phyloP scores from a whole-genome alignment of 1,140 invertebrate genomes.

The Mesaphorura yosii region DNA sequence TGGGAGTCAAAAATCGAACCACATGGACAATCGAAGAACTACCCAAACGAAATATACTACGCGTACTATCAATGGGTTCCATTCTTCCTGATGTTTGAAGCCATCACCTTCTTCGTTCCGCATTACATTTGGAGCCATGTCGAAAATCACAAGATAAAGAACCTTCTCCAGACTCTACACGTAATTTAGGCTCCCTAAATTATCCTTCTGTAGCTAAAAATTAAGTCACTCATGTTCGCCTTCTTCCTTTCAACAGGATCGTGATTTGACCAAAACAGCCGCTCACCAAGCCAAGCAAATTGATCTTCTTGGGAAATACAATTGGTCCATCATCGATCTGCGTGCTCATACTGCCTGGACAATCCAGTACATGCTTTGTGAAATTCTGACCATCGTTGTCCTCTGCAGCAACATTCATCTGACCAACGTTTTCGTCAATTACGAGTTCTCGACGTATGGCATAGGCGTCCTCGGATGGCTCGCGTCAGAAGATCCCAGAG shows the following conservation, averaged over 20 bases:
- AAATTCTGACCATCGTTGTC: constrained; percentile 43
- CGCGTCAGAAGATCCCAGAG: constrained; percentile 18
- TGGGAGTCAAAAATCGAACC: no score
- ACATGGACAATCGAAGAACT: neutral
- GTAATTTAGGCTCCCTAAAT: neutral
- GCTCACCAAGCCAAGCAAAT: neutral
- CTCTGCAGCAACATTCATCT: constrained; percentile 65
- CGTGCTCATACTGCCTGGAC: neutral
- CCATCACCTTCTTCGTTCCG: constrained; percentile 72
- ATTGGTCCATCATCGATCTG: neutral
- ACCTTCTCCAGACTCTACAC: constrained; percentile 31
- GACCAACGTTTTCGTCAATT: constrained; percentile 42
- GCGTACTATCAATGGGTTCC: constrained; percentile 94
- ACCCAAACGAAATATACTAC: constrained; percentile 2
- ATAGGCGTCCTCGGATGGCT: constrained; percentile 37
- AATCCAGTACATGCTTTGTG: constrained; percentile 64
- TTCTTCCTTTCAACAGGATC: neutral
- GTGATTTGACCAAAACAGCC: neutral
- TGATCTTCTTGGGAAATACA: neutral
- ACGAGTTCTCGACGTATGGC: constrained; percentile 42
- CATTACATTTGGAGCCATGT: constrained; percentile 85
- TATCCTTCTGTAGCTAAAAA: neutral
- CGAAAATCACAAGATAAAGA: constrained; percentile 44
- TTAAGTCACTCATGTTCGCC: neutral
- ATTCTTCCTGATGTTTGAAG: constrained; percentile 78